Evolutionary conservation across 30 jellyfish, hydroid and myxozoan genomes (phyloP), one percentile per base, ranked within the genome.

Genomic region (Chrysaora quinquecirrha): DNA sequence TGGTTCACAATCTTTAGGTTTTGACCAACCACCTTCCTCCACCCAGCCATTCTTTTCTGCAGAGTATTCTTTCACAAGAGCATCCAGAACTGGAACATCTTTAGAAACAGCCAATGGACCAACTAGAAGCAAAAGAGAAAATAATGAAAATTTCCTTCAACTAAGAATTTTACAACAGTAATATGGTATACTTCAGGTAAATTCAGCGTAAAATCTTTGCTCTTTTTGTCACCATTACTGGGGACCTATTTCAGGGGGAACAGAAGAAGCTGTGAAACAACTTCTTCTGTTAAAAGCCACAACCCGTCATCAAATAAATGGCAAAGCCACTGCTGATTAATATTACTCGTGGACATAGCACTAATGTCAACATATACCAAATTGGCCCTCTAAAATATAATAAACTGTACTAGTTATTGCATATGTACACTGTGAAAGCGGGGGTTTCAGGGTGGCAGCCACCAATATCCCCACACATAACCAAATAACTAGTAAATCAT

Each of bases 81-180:
- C 94, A 47, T 86, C 90, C 84, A 85, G 63, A 11, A 76, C 91
- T 32, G 98, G 98, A 9, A 91, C 65, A 16, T 80, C 58, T 69
- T 91, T 96, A 60, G 84, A 94, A 47, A 91, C 62, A 12, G 79
- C 92, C 87, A 91, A 14, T 29, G 94, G 89, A 16, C 98, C 98
- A 78, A 91, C 98, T 91, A 34, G 74, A 71, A 46, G 20, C 20
- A 50, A 35, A 2, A 38, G 19, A 9, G 18, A 64, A 28, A 23
- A 6, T 32, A 80, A 14, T 3, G 25, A 0, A n/a, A 60, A 60
- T n/a, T 4, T 21, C 72, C 33, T 60, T n/a, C 9, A 60, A 10
- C n/a, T 9, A 6, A 4, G 9, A 60, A 9, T 6, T 10, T 60
- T 60, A 60, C 72, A n/a, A 21, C 72, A 60, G 12, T 43, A 43